Conservation (phyloP, 92 coral and sea anemone species). For the Anthopleura xanthogrammica region DNA sequence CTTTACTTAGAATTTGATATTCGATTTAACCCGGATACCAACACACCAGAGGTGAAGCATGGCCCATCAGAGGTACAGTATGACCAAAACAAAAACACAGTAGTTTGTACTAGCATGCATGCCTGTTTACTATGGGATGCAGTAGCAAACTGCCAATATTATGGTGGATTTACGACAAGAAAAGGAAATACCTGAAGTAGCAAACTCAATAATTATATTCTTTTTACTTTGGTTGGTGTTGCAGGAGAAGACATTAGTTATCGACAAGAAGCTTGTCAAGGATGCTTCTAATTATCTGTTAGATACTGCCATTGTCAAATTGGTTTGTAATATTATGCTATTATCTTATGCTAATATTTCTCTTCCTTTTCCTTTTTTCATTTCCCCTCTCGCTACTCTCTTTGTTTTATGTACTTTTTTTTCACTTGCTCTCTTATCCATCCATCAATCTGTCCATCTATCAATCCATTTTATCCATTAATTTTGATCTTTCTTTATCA, state of each 20-base stretch:
- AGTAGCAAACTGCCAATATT: too few relatives aligned
- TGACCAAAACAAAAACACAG: not conserved
- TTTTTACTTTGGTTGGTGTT: not conserved
- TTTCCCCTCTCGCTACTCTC: not conserved
- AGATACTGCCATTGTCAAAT: slow-evolving; percentile 75
- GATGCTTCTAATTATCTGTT: slow-evolving; percentile 82
- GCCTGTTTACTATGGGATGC: too few relatives aligned
- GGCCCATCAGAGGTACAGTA: slow-evolving; percentile 79
- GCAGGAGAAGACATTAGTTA: slow-evolving; percentile 51
- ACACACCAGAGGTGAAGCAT: slow-evolving; percentile 80
- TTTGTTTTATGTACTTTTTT: too few relatives aligned
- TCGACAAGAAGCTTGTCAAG: slow-evolving; percentile 79
- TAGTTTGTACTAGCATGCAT: not conserved
- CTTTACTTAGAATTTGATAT: slow-evolving; percentile 80
- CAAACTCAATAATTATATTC: not conserved
- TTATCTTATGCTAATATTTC: not conserved
- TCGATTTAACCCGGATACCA: slow-evolving; percentile 90
- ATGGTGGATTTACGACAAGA: not conserved
- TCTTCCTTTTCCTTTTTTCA: not conserved
- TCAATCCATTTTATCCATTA: not conserved
- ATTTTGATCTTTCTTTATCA: not conserved
- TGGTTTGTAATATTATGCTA: slow-evolving; percentile 54
- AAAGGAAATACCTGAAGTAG: too few relatives aligned
- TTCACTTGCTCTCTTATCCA: too few relatives aligned
- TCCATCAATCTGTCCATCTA: too few relatives aligned